Base-by-base conservation (phyloP, 1,140 invertebrate species). In the Helicoverpa zea region DNA sequence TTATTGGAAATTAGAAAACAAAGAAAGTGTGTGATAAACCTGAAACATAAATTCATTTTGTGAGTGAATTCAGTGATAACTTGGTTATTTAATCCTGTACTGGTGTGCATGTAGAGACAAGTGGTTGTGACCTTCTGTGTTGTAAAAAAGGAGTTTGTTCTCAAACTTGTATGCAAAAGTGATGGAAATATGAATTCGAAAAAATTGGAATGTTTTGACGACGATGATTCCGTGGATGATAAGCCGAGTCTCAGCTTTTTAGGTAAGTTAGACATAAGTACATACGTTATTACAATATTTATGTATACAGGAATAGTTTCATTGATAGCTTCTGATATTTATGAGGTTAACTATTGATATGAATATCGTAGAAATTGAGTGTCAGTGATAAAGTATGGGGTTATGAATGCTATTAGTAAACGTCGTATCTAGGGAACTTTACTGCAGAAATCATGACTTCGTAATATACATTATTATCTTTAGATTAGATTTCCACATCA, bases 161-260 rank as follows among this genome's bases (percentile, higher is more conserved):
- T 82, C 64, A 89, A 84, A 86, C 81, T 84, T 81, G 83, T 76
- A 68, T 76, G 68, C 80, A 83, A 79, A 79, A 84, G 83, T 86
- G 85, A 84, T 86, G 82, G 81, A 88, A 87, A 68, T 52, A 95
- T 95, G 94, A 95, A 95, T 94, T 91, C 94, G 75, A 95, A 95
- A 92, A 95, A 95, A 87, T 83, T 95, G 89, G 94, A 95, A 87
- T 94, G 92, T 85, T 92, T 91, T 63, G 89, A 91, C 59, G 89
- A 94, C 82, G 90, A 94, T 79, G 92, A 94, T 80, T 94, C 93
- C 35, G 90, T 92, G 80, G 92, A 94, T 81, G 94, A 90, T 81
- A 94, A 94, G 85, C 91, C 92, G 61, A 95, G 92, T 86, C 91
- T 95, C 88, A 95, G 94, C 86, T 94, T 94, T 90, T 89, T 94